A percentile compares a stretch with the other conserved stretches of the same genome.
phyloP scores from a whole-genome alignment of 1,140 invertebrate species.

The Scaptomyza montana region DNA sequence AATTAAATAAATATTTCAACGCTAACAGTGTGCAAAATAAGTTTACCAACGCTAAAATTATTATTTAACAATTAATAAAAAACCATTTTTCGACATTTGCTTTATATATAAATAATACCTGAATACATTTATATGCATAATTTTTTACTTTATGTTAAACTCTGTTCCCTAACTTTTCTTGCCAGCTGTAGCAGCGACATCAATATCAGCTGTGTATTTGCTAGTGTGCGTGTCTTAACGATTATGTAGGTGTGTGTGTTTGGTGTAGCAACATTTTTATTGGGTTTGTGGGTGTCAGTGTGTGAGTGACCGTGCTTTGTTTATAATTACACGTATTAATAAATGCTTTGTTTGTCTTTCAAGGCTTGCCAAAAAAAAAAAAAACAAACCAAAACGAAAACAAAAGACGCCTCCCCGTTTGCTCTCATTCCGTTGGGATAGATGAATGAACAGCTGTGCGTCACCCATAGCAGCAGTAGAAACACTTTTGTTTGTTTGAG shows the following conservation, averaged over 20 bases:
- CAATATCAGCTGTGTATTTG: constrained; percentile 45
- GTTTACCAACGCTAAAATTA: background rate
- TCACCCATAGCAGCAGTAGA: constrained; percentile 32
- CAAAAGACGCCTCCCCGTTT: constrained; percentile 12
- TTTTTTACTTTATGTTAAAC: too few species aligned
- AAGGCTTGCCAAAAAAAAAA: constrained; percentile 45
- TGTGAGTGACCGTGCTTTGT: constrained; percentile 21
- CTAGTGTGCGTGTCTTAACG: background rate
- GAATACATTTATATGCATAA: too few species aligned
- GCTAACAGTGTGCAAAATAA: constrained; percentile 15
- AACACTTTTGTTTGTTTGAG: constrained; percentile 46
- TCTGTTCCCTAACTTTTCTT: constrained; percentile 8
- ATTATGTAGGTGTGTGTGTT: constrained; percentile 2
- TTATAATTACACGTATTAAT: constrained; percentile 53
- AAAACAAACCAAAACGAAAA: background rate
- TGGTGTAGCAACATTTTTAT: constrained; percentile 43
- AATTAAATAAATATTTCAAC: constrained; percentile 25
- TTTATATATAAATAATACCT: too few species aligned
- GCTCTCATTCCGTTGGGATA: background rate
- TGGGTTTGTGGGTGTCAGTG: constrained; percentile 25
- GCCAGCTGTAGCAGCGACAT: constrained; percentile 26
- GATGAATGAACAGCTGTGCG: constrained; percentile 52
- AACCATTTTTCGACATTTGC: too few species aligned
- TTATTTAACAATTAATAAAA: too few species aligned
- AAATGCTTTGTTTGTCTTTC: constrained; percentile 57